A percentile compares a stretch with the other conserved stretches of the same genome.
These are phyloP conservation scores for Teinopalpus imperialis DNA, from an alignment of 2,888 invertebrate genomes.

Conservation along the genomic window DNA sequence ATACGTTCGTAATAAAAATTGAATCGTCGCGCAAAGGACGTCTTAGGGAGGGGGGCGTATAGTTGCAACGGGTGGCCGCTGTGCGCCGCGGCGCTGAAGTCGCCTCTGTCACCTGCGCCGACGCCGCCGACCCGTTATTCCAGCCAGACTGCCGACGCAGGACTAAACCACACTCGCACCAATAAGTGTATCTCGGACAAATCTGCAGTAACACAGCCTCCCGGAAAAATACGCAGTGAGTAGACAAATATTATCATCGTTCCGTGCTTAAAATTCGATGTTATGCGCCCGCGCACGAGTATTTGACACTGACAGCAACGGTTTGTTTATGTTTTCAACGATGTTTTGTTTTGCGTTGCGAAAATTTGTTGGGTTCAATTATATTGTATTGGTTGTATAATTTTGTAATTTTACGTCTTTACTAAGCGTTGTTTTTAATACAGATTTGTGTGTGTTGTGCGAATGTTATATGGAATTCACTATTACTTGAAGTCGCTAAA, in stretches of 20 bases:
- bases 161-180: conserved; percentile 29
- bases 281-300: conserved; percentile 38
- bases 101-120: conserved; percentile 49
- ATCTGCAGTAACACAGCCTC: conserved; percentile 24
- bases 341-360: conserved; percentile 27
- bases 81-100: conserved; percentile 70
- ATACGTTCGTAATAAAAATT: not conserved
- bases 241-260: conserved; percentile 18
- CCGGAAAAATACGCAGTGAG: conserved; percentile 27
- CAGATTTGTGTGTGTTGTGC: conserved; percentile 1
- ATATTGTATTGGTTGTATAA: no score
- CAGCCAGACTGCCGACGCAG: conserved; percentile 33
- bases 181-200: conserved; percentile 12
- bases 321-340: conserved; percentile 52
- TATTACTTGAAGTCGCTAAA: conserved; percentile 37
- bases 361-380: conserved; percentile 1
- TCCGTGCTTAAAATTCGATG: not conserved
- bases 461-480: conserved; percentile 18
- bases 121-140: conserved; percentile 41
- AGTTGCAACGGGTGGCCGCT: conserved; percentile 53
- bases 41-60: conserved; percentile 37
- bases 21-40: conserved; percentile 31
- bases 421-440: no score
- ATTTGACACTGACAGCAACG: conserved; percentile 56
- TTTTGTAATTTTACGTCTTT: no score